phyloP scores from a whole-genome alignment of 2,797 vertebrate genomes.

The Leucoraja ocellata region DNA sequence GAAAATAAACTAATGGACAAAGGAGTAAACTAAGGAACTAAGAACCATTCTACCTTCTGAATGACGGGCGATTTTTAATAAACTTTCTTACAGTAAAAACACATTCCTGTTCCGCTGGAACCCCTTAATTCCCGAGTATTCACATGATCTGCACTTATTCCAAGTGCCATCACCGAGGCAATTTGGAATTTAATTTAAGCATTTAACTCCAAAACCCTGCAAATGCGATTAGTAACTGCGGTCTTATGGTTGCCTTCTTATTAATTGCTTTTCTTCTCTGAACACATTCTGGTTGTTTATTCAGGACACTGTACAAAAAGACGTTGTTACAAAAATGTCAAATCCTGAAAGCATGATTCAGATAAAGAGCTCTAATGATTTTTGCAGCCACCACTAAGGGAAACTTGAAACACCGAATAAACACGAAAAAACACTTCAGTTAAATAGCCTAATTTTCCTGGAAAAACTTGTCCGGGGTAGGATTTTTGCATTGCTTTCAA shows the following conservation, averaged over 20 bases:
- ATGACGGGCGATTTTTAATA: neutral
- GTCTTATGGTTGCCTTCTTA: constrained; percentile 11
- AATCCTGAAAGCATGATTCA: constrained; percentile 29
- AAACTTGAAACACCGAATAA: neutral
- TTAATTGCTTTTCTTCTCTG: neutral
- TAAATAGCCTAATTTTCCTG: neutral
- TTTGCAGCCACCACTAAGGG: neutral
- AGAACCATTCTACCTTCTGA: neutral
- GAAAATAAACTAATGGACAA: too few species aligned
- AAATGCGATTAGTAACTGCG: constrained; percentile 15
- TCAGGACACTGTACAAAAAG: constrained; percentile 1
- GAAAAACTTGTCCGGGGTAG: neutral
- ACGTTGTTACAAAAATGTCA: neutral
- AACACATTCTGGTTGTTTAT: constrained; percentile 5
- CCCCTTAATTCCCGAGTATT: neutral
- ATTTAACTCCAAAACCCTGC: neutral
- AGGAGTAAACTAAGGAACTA: too few species aligned
- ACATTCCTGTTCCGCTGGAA: too few species aligned
- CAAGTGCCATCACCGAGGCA: neutral
- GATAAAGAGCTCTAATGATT: constrained; percentile 28
- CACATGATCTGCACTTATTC: neutral
- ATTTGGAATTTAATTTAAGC: constrained; percentile 1
- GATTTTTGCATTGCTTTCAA: neutral
- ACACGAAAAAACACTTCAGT: neutral
- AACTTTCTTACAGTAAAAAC: neutral